Base-by-base conservation (phyloP, 2,113 vertebrate species). In the Vireo altiloquus region DNA sequence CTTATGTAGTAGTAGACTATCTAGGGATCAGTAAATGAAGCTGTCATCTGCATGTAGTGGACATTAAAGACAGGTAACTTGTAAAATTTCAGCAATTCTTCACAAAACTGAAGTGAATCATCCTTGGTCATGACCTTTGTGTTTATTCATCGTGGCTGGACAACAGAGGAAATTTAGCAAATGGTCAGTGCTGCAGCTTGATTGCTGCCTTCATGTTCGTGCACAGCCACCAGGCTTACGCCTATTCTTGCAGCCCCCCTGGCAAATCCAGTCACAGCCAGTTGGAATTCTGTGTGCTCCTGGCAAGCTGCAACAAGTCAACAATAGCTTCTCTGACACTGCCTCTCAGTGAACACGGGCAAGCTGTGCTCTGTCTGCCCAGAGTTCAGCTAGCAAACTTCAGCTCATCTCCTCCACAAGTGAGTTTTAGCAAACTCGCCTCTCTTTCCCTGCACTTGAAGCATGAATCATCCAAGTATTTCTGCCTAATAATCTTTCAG, bases 251-350 rank as follows among this genome's bases (percentile, higher is more conserved):
- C 57, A 37, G 7, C 24, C 44, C 21, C 61, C 30, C 60, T 19
- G 79, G 86, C 85, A 93, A 90, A 92, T 65, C 42, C 35, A 81
- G 8, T 61, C 85, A 56, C 87, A 70, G 66, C 42, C 42, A 71
- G 39, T 1, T 82, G 82, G 44, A 63, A 75, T 42, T 39, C 88
- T 60, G 40, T 21, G n/a, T 22, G 17, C 56, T 18, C 25, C 25
- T 22, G 42, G 42, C 98, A 98, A 97, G 98, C 96, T 81, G 65
- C 76, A 96, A 96, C 98, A 98, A 44, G 97, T 95, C 97, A 96
- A 96, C 96, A 96, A 93, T 70, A 68, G 94, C 65, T 83, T 37
- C 66, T 92, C 90, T 96, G 83, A 57, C 89, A 68, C 94, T 95
- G 96, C 96, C 94, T 97, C 96, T 97, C 96, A 90, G 80, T 23